Percentiles rank a stretch among this genome's conserved stretches.
These are phyloP conservation scores for Phaethornis superciliosus DNA, from an alignment of 2,113 vertebrate species.

Conservation along the genomic window DNA sequence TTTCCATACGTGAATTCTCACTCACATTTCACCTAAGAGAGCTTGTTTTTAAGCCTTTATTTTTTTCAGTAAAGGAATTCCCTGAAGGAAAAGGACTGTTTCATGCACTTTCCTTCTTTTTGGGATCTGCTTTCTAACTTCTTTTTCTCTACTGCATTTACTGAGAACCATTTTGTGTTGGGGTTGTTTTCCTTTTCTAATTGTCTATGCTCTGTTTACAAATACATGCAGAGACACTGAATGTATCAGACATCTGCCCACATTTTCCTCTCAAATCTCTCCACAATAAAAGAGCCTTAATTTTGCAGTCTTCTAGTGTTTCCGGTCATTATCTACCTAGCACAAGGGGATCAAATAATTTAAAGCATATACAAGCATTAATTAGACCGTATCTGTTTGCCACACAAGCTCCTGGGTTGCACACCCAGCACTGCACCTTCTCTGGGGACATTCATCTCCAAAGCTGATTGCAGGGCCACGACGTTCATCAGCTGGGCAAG, in stretches of 20 bases:
- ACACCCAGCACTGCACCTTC: background rate
- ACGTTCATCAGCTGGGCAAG: accelerated
- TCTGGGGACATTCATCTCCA: background rate
- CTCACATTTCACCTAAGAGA: background rate
- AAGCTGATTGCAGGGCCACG: too few relatives aligned
- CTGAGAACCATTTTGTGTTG: background rate
- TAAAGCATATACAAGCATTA: background rate
- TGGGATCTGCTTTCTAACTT: background rate
- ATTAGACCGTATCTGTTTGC: background rate
- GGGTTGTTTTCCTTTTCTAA: background rate
- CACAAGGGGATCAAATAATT: background rate
- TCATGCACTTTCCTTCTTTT: background rate
- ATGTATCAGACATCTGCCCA: background rate
- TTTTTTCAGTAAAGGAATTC: background rate
- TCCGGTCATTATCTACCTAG: background rate
- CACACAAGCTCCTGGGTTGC: background rate
- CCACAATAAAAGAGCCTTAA: background rate
- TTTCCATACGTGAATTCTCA: background rate
- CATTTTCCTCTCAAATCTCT: background rate
- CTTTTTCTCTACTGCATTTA: background rate
- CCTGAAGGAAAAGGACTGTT: background rate
- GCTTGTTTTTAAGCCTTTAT: background rate
- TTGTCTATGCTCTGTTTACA: slow-evolving; percentile 33
- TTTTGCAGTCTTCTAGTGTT: background rate
- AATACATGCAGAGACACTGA: background rate